Base-by-base conservation (phyloP, 2,113 vertebrate species). In the Phalacrocorax pelagicus region DNA sequence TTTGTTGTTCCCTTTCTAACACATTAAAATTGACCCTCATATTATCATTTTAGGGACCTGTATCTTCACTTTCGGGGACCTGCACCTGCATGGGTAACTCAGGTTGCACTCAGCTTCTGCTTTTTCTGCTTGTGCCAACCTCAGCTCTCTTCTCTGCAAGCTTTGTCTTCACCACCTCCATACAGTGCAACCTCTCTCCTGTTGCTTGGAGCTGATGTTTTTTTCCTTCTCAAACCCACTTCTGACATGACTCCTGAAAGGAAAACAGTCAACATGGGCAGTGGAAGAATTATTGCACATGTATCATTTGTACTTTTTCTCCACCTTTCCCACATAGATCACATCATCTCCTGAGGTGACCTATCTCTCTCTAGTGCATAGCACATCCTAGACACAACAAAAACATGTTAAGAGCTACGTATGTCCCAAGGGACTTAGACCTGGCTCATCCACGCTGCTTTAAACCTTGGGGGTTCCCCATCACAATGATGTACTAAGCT, bases 401-500 rank as follows among this genome's bases (percentile, higher is more conserved):
- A 78, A 91, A 19, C 10, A 13, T 1, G 2, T 32, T 13, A 24
- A 79, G 44, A 42, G 32, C 30, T 62, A 19, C 9, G 0, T 22
- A 0, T 38, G 12, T 34, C 75, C 58, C 61, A 44, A 86, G n/a
- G 9, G 16, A 42, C 19, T 46, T 51, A 32, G 12, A 22, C 52
- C 30, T 69, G 40, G 18, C 29, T 72, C 77, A 24, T 54, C 15
- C 6, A n/a, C 47, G 75, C 24, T 12, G 17, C 20, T 62, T 70
- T 61, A 24, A 73, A 87, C 6, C 34, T 81, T 77, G 10, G 27
- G 26, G 2, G 6, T 14, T 81, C 55, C 26, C 42, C 36, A 47
- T 11, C 34, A 69, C 34, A 30, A 9, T 11, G 11, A 73, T 13
- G 20, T 36, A 52, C 42, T 0, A 0, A 62, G 19, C 21, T 78